These are phyloP conservation scores for Daktulosphaira vitifoliae DNA, from an alignment of 1,140 invertebrate genomes.

Conservation along the genomic window DNA sequence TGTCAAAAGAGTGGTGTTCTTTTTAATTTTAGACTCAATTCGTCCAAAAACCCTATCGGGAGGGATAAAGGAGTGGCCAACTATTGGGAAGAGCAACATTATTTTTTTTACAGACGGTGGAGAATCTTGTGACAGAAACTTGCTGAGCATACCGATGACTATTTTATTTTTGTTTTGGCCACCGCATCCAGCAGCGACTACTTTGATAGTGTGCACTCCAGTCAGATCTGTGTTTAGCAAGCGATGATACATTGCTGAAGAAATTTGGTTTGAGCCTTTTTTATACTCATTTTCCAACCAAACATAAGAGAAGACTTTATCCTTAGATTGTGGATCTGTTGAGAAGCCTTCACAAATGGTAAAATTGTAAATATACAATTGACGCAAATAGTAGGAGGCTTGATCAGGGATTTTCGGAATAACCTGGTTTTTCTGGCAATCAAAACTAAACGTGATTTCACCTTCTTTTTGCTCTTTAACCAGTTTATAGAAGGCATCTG, in stretches of 20 bases:
- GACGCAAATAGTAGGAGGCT: conserved; percentile 41
- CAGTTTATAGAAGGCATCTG: conserved; percentile 41
- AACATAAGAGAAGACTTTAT: conserved; percentile 7
- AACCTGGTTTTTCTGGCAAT: conserved; percentile 43
- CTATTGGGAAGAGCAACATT: conserved; percentile 37
- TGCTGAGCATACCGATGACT: conserved; percentile 38
- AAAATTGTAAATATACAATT: conserved; percentile 44
- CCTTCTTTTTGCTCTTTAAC: conserved; percentile 38
- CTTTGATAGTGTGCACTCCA: conserved; percentile 35
- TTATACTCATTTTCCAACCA: conserved; percentile 6
- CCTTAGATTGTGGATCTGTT: conserved; percentile 32
- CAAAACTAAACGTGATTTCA: conserved; percentile 40
- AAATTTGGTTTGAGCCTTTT: conserved; percentile 42
- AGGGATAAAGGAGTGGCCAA: conserved; percentile 40
- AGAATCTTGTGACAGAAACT: conserved; percentile 38
- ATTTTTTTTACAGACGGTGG: conserved; percentile 36
- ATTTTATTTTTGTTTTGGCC: conserved; percentile 42
- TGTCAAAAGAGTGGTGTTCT: too few species aligned
- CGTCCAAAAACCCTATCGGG: conserved; percentile 39
- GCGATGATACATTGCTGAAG: conserved; percentile 39
- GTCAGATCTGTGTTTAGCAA: conserved; percentile 36
- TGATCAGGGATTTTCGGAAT: conserved; percentile 41
- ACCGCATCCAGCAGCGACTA: conserved; percentile 40
- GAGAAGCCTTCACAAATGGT: conserved; percentile 40
- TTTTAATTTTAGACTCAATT: too few species aligned